Percentiles rank a stretch among this genome's conserved stretches.
Evolutionary conservation across 2,113 vertebrate genomes (phyloP).

Genomic region (Bagarius yarrelli): DNA sequence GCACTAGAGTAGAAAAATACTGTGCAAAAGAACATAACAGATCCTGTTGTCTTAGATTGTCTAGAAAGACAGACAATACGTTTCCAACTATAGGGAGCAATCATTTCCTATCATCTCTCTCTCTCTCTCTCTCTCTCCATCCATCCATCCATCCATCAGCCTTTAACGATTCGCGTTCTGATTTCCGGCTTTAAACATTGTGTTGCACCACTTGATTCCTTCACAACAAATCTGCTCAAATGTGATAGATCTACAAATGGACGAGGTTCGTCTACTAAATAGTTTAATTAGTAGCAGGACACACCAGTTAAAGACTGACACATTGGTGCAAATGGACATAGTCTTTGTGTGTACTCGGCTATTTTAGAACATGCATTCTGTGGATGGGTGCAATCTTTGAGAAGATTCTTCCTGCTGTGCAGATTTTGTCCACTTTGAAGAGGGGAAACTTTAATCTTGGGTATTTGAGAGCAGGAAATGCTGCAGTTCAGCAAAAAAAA

Average conservation of each 20-base stretch:
- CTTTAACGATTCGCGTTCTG: no score
- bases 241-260: background rate
- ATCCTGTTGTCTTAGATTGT: conserved; percentile 49
- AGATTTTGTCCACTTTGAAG: background rate
- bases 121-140: conserved; percentile 30
- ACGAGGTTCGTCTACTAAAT: background rate
- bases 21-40: conserved; percentile 33
- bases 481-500: background rate
- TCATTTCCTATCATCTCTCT: background rate
- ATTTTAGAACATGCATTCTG: background rate
- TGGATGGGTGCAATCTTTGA: conserved; percentile 15
- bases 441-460: background rate
- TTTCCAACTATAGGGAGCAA: background rate
- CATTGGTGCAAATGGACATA: background rate
- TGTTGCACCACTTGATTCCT: no score
- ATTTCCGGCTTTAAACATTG: background rate
- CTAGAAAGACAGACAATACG: conserved; percentile 44
- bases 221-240: background rate
- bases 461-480: background rate
- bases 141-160: no score
- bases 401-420: background rate
- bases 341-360: background rate
- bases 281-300: no score
- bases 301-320: background rate
- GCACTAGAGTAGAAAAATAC: no score